Evolutionary conservation across 2,888 invertebrate species (phyloP), one percentile per base, ranked within the genome.

Genomic region (Cremastinae sp.): DNA sequence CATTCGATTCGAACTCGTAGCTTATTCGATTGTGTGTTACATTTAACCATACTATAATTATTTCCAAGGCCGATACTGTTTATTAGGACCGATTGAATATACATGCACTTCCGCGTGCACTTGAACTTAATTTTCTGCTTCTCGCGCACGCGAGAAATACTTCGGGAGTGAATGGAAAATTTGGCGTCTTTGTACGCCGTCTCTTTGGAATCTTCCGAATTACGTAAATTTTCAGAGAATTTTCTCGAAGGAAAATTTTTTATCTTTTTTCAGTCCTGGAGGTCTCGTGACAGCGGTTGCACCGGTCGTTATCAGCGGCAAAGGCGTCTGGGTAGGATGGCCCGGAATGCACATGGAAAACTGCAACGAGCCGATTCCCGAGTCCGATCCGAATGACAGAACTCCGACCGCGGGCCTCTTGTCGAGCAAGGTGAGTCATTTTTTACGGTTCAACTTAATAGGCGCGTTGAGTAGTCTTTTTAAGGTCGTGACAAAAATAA

Each of bases 301-400:
- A 20, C 97, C 97, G 0, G 96, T 97, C 8, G 96, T 97, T 4
- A 95, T 96, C 80, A 94, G 94, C 78, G 94, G 96, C 62, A 93
- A 93, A 82, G 97, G 97, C 49, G 92, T 96, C 70, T 97, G 97
- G 97, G 96, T 97, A 43, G 97, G 97, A 80, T 97, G 97, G 97
- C 95, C 97, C 0, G 97, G 97, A 9, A 93, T 96, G 80, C 96
- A 96, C 87, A 91, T 96, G 82, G 93, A 94, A 22, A 93, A 96
- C 86, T 93, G 93, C 4, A 92, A 93, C 78, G 95, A 96, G 86
- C 92, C 93, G 62, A 96, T 97, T 84, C 97, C 97, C 0, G 96
- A 96, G 89, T 96, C 96, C 0, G 94, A 96, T 90, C 96, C 96
- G 0, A 93, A 93, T 51, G 96, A 97, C 90, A 94, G 94, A 80